Base-by-base conservation (phyloP, 2,888 invertebrate genomes). In the Chymomyza fuscimana region DNA sequence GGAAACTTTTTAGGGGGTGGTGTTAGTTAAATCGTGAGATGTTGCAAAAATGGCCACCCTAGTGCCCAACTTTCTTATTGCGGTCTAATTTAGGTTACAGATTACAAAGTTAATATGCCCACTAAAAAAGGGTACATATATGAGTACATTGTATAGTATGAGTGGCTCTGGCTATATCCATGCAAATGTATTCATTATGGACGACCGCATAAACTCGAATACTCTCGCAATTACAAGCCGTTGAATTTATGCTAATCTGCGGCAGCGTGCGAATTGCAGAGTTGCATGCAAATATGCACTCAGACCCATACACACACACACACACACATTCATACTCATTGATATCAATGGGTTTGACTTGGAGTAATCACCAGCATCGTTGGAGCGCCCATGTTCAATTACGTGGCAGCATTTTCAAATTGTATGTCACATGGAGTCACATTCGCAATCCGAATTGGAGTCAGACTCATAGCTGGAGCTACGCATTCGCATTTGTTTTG, bases 211-310 rank as follows among this genome's bases (percentile, higher is more conserved):
- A 67, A 69, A 69, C 65, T 32, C 50, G 72, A 62, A 74, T 62
- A 66, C 51, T 72, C 63, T 73, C 69, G 67, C 77, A 75, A 75
- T 77, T 80, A 76, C 78, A 80, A 77, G 73, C 67, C 74, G 76
- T 79, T 87, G 78, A 87, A 84, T 85, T 88, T 85, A 85, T 85
- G 85, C 85, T 88, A 85, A 85, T 85, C 87, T 70, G 65, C 68
- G 68, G 71, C 76, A 71, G 75, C 51, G 72, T 76, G 77, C 71
- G 76, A 75, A 75, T 70, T 25, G 40, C 40, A 10, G 40, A 46
- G 40, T 12, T 54, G 22, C 22, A 19, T 54, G 54, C 54, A 19
- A 16, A 16, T 22, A 54, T 54, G 7, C 19, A 3, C 54, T 19
- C 54, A 54, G 15, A 54, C 54, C 9, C 54, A 19, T n/a, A 54